phyloP scores from a whole-genome alignment of 2,113 vertebrate species.

The Rana temporaria region DNA sequence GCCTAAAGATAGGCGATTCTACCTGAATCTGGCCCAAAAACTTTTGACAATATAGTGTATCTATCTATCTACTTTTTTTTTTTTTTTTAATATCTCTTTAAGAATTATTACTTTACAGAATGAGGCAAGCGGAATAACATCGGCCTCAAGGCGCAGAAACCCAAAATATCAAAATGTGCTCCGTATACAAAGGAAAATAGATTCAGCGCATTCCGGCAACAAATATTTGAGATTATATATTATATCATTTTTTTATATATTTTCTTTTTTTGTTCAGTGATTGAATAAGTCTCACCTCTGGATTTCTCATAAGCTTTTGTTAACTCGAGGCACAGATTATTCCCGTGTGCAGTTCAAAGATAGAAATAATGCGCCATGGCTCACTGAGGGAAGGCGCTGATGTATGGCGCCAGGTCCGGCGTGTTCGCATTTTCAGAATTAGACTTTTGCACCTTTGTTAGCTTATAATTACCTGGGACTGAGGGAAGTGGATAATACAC shows the following conservation, averaged over 20 bases:
- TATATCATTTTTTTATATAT: too few relatives aligned
- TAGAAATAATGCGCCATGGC: background rate
- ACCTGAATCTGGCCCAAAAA: too few relatives aligned
- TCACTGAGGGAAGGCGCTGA: background rate
- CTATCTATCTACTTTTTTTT: too few relatives aligned
- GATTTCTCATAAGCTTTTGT: conserved; percentile 42
- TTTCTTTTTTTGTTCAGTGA: conserved; percentile 1
- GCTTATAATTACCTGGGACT: conserved; percentile 18
- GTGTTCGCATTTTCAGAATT: conserved; percentile 11
- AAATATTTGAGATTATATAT: background rate
- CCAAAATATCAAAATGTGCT: background rate
- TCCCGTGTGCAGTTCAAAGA: background rate
- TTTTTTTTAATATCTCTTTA: too few relatives aligned
- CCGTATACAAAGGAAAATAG: conserved; percentile 3
- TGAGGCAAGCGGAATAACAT: background rate
- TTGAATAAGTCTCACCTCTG: conserved; percentile 4
- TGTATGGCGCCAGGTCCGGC: background rate
- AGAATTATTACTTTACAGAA: background rate
- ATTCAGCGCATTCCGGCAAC: background rate
- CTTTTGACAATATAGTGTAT: too few relatives aligned
- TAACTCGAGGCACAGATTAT: conserved; percentile 37
- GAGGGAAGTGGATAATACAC: background rate
- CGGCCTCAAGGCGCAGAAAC: background rate
- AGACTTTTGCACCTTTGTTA: conserved; percentile 22
- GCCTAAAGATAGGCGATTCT: too few relatives aligned